Conservation (phyloP, 1,140 invertebrate species). For the Pseudomyrmex pallidus region DNA sequence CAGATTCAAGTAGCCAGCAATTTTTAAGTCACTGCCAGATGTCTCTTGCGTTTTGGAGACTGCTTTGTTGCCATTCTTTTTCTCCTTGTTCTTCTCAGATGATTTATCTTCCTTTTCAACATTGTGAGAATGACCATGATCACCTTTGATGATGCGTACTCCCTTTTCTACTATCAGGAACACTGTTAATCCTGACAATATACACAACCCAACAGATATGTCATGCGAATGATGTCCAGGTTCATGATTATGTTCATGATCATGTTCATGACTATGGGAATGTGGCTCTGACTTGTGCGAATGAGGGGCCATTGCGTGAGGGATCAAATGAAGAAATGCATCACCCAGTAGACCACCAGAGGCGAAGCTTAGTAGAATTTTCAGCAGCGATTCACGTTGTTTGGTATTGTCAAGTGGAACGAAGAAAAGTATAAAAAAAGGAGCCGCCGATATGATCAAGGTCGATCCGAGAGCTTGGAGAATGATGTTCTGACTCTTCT, state of each 20-base stretch:
- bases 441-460: constrained; percentile 96
- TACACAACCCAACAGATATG: constrained; percentile 94
- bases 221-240: constrained; percentile 88
- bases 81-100: constrained; percentile 74
- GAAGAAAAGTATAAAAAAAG: constrained; percentile 96
- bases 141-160: constrained; percentile 95
- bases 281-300: constrained; percentile 86
- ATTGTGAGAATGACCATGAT: constrained; percentile 87
- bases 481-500: constrained; percentile 87
- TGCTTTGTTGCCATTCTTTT: constrained; percentile 52
- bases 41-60: constrained; percentile 22
- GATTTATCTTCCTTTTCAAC: constrained; percentile 82
- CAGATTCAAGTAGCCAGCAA: constrained; percentile 97
- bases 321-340: constrained; percentile 98
- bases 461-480: constrained; percentile 95
- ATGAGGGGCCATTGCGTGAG: constrained; percentile 93
- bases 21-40: constrained; percentile 90
- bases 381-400: constrained; percentile 93
- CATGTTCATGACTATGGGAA: constrained; percentile 85
- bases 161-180: constrained; percentile 97
- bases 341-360: constrained; percentile 97
- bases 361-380: constrained; percentile 96
- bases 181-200: constrained; percentile 95
- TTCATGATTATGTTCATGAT: constrained; percentile 83
- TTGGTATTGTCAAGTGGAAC: constrained; percentile 96